A percentile compares a stretch with the other conserved stretches of the same genome.
Evolutionary conservation across 2,113 vertebrate species (phyloP).

Genomic region (Perognathus longimembris): DNA sequence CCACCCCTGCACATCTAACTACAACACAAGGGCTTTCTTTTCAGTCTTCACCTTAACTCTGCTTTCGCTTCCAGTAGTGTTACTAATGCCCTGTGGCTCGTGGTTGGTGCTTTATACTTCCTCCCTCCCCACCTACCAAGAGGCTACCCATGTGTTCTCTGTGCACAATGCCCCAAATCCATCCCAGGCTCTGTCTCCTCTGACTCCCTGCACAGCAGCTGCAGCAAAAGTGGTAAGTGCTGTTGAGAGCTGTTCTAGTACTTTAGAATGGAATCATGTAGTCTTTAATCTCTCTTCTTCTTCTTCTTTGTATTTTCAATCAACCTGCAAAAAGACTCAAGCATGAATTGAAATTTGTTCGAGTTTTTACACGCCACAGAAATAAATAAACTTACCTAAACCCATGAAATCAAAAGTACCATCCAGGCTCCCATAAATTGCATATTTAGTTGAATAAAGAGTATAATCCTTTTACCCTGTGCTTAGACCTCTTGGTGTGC

Average conservation of each 20-base stretch:
- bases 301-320: slow-evolving; percentile 53
- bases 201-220: neutral
- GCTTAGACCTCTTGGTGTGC: slow-evolving; percentile 34
- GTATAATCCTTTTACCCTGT: slow-evolving; percentile 29
- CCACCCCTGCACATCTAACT: neutral
- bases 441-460: slow-evolving; percentile 48
- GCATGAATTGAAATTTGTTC: slow-evolving; percentile 43
- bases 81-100: neutral
- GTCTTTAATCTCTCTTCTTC: slow-evolving; percentile 36
- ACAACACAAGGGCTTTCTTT: neutral
- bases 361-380: slow-evolving; percentile 52
- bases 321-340: slow-evolving; percentile 51
- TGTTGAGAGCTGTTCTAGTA: slow-evolving; percentile 1
- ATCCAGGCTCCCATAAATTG: slow-evolving; percentile 25
- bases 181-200: neutral
- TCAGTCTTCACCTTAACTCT: neutral
- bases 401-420: slow-evolving; percentile 56
- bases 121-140: slow-evolving; percentile 9
- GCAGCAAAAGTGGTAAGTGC: neutral
- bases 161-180: neutral
- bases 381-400: slow-evolving; percentile 67
- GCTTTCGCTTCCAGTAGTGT: neutral
- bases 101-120: neutral
- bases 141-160: neutral
- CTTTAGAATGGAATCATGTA: neutral